These are phyloP conservation scores for Perca schrenkii DNA, from an alignment of 2,113 vertebrate species.

Conservation along the genomic window DNA sequence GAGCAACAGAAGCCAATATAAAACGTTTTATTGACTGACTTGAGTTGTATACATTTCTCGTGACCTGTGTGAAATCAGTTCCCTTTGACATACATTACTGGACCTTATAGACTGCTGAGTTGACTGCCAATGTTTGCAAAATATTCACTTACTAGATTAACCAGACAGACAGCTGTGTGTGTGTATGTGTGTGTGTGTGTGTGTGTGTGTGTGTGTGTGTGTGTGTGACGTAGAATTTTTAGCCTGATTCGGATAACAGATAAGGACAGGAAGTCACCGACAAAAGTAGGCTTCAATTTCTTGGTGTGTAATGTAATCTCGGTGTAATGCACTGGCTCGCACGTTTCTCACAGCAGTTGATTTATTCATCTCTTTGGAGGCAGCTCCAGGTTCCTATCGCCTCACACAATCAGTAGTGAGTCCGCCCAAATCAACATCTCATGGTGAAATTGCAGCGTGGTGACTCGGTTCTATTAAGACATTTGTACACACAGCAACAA, in stretches of 20 bases:
- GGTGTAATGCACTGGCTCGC: too few species aligned
- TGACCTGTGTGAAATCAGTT: neutral
- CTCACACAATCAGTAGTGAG: neutral
- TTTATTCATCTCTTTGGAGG: slow-evolving; percentile 11
- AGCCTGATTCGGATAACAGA: too few species aligned
- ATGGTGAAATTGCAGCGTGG: slow-evolving; percentile 7
- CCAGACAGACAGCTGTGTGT: neutral
- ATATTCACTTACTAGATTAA: slow-evolving; percentile 27
- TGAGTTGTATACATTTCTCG: neutral
- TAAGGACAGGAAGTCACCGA: too few species aligned
- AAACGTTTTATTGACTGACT: neutral
- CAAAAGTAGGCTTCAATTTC: too few species aligned
- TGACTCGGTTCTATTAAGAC: neutral
- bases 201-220: slow-evolving; percentile 12
- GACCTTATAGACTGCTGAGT: neutral
- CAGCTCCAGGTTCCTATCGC: neutral
- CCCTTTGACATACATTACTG: neutral
- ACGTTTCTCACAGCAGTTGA: neutral
- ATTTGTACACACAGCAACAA: slow-evolving; percentile 26
- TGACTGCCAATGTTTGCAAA: slow-evolving; percentile 16
- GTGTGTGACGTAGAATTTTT: neutral
- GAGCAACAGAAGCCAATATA: neutral
- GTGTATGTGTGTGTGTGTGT: slow-evolving; percentile 15
- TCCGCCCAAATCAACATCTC: slow-evolving; percentile 10
- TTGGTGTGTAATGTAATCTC: too few species aligned